These are phyloP conservation scores for Episyrphus balteatus DNA, from an alignment of 1,140 invertebrate species.

Conservation along the genomic window DNA sequence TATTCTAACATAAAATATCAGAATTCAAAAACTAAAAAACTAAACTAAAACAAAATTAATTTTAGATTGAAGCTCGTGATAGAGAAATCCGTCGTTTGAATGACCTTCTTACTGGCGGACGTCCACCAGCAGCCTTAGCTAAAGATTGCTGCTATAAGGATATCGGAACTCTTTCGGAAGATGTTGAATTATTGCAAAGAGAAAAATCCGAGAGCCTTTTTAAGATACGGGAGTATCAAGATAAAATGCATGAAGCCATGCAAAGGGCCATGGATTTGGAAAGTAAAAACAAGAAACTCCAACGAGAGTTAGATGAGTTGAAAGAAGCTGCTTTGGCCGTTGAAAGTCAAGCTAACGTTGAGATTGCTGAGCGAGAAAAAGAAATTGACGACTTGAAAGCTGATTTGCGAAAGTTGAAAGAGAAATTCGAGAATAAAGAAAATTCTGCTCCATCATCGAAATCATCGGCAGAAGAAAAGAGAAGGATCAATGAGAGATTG, in stretches of 20 bases:
- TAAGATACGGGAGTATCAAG: constrained; percentile 45
- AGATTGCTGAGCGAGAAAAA: constrained; percentile 25
- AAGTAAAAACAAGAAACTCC: constrained; percentile 46
- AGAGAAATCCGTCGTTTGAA: constrained; percentile 48
- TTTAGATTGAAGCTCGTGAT: constrained; percentile 35
- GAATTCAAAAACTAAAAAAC: neutral
- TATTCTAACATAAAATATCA: no score
- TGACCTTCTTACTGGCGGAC: constrained; percentile 44
- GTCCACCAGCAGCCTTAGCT: constrained; percentile 40
- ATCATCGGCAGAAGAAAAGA: constrained; percentile 14
- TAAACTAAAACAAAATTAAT: neutral
- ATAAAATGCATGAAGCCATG: constrained; percentile 57
- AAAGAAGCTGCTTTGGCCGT: constrained; percentile 50
- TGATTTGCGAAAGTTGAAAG: constrained; percentile 6
- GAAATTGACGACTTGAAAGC: constrained; percentile 10
- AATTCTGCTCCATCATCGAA: neutral
- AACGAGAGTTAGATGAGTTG: constrained; percentile 48
- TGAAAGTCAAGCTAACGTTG: constrained; percentile 41
- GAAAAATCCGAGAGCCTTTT: constrained; percentile 43
- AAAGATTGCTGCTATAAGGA: constrained; percentile 47
- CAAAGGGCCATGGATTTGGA: constrained; percentile 47
- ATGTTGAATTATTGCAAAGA: constrained; percentile 41
- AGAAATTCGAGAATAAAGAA: neutral
- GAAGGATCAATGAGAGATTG: constrained; percentile 16
- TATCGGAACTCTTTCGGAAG: constrained; percentile 31